phyloP scores from a whole-genome alignment of 1,140 invertebrate species.

The Oryzaephilus surinamensis region DNA sequence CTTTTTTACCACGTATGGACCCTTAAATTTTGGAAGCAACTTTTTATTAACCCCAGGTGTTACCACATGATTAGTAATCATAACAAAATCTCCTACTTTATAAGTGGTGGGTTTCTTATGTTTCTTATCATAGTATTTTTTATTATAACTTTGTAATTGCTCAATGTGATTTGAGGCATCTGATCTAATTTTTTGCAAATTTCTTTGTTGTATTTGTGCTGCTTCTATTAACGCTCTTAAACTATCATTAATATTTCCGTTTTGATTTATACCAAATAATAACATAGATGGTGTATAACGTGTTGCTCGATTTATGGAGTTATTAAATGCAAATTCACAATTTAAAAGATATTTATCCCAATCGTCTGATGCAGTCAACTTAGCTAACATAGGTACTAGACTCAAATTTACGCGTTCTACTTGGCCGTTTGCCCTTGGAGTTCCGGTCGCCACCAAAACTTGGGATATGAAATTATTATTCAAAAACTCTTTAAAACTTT shows the following conservation, averaged over 20 bases:
- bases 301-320: slow-evolving; percentile 16
- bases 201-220: no score
- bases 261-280: slow-evolving; percentile 17
- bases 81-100: slow-evolving; percentile 19
- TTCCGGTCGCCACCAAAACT: slow-evolving; percentile 19
- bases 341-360: slow-evolving; percentile 18
- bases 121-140: slow-evolving; percentile 10
- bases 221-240: no score
- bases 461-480: slow-evolving; percentile 17
- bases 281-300: slow-evolving; percentile 16
- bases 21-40: slow-evolving; percentile 19
- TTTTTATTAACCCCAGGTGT: slow-evolving; percentile 19
- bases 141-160: neutral
- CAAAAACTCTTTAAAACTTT: slow-evolving; percentile 21
- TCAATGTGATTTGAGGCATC: neutral
- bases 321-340: slow-evolving; percentile 21
- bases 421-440: slow-evolving; percentile 25
- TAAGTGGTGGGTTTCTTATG: slow-evolving; percentile 14
- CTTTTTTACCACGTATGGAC: slow-evolving; percentile 19
- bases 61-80: slow-evolving; percentile 17
- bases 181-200: neutral
- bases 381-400: slow-evolving; percentile 17
- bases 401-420: slow-evolving; percentile 19
- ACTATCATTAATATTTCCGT: neutral
- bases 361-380: slow-evolving; percentile 12